Percentiles rank a stretch among this genome's conserved stretches.
Evolutionary conservation across 2,113 vertebrate species (phyloP).

Genomic region (Seriola quinqueradiata): DNA sequence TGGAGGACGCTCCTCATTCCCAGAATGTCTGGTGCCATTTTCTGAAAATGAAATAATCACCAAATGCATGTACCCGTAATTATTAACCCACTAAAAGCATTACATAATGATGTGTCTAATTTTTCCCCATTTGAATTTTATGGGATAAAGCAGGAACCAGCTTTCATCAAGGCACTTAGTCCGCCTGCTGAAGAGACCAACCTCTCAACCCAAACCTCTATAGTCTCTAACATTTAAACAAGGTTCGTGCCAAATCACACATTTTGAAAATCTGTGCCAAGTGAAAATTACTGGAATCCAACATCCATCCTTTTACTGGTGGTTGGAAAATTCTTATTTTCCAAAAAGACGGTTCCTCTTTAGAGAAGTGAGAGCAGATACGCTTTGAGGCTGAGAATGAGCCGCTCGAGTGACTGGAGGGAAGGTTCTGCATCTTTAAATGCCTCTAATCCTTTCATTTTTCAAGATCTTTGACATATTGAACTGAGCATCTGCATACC

Average conservation of each 20-base stretch:
- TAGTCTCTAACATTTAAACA: not conserved
- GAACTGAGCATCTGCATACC: too few relatives aligned
- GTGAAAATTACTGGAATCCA: not conserved
- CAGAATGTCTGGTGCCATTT: not conserved
- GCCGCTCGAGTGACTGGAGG: too few relatives aligned
- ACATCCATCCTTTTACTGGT: not conserved
- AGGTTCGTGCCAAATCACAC: too few relatives aligned
- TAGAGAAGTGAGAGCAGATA: too few relatives aligned
- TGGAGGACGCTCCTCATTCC: not conserved
- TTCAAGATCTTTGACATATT: too few relatives aligned
- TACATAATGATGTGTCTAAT: not conserved
- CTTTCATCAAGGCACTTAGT: slow-evolving; percentile 14
- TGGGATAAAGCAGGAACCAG: not conserved
- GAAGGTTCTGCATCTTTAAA: too few relatives aligned
- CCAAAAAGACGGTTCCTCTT: too few relatives aligned
- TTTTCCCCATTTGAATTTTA: not conserved
- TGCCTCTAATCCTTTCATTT: too few relatives aligned
- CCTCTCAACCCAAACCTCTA: slow-evolving; percentile 7
- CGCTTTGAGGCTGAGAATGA: too few relatives aligned
- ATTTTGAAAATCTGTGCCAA: not conserved
- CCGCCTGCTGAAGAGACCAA: not conserved
- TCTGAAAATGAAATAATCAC: slow-evolving; percentile 19
- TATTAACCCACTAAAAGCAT: slow-evolving; percentile 29
- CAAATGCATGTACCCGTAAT: slow-evolving; percentile 20
- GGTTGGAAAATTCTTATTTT: not conserved